These are phyloP conservation scores for Hyphantria cunea DNA, from an alignment of 1,140 invertebrate species.

Conservation along the genomic window DNA sequence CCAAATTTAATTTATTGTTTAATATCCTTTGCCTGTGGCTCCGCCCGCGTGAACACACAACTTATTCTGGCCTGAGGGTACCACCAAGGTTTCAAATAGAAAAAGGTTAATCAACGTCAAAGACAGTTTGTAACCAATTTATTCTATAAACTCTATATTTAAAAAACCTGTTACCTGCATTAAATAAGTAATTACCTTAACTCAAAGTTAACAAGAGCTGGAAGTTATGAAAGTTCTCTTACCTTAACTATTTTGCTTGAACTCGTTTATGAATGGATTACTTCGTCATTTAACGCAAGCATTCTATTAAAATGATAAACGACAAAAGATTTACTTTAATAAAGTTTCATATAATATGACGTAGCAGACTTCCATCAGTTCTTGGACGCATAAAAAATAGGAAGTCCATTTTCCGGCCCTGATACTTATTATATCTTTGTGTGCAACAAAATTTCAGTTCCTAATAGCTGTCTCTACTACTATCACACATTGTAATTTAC, in stretches of 20 bases:
- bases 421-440: constrained; percentile 9
- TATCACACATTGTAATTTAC: constrained; percentile 5
- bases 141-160: background rate
- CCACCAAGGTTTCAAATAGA: too few species aligned
- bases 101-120: too few species aligned
- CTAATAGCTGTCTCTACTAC: too few species aligned
- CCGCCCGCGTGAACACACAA: too few species aligned
- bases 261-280: background rate
- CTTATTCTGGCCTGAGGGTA: too few species aligned
- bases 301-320: constrained; percentile 1
- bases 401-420: constrained; percentile 10
- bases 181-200: too few species aligned
- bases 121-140: too few species aligned
- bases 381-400: constrained; percentile 10
- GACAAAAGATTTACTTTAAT: background rate
- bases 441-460: constrained; percentile 15
- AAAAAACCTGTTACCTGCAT: too few species aligned
- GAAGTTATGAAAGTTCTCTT: background rate
- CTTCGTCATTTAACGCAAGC: background rate
- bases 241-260: background rate
- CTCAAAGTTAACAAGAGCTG: too few species aligned
- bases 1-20: too few species aligned
- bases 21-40: too few species aligned
- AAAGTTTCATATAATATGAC: background rate
- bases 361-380: constrained; percentile 12